A percentile compares a stretch with the other conserved stretches of the same genome.
phyloP scores from a whole-genome alignment of 2,797 vertebrate genomes.

The Arctocebus calabarensis region DNA sequence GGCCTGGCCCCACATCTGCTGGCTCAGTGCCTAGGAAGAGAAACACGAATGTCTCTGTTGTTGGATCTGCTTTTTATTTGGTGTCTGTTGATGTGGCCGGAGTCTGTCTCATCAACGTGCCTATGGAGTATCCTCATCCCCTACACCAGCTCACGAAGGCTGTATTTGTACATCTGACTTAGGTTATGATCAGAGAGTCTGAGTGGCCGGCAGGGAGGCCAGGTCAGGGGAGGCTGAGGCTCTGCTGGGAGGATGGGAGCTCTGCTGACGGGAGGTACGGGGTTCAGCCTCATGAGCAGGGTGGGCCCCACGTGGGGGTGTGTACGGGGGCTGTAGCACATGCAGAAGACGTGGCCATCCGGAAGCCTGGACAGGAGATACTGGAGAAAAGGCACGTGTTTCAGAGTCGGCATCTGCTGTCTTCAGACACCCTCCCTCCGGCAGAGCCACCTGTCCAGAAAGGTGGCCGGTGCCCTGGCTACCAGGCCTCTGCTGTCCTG shows the following conservation, averaged over 20 bases:
- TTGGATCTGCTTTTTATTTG: not conserved
- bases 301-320: constrained; percentile 60
- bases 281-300: rapidly evolving
- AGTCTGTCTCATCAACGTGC: rapidly evolving
- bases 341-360: constrained; percentile 89
- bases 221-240: not conserved
- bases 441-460: constrained; percentile 84
- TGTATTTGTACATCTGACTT: not conserved
- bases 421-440: constrained; percentile 89
- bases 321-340: constrained; percentile 84
- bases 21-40: not conserved
- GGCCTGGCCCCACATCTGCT: not conserved
- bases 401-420: constrained; percentile 87
- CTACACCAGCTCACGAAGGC: not conserved
- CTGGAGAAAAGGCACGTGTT: constrained; percentile 96
- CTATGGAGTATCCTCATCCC: not conserved
- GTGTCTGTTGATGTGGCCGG: rapidly evolving
- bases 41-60: no score
- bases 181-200: not conserved
- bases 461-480: not conserved
- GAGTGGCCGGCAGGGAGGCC: not conserved
- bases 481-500: not conserved
- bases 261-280: rapidly evolving
- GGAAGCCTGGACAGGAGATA: constrained; percentile 89
- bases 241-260: not conserved